Conservation (phyloP, 2,113 vertebrate species). For the Pardalotus punctatus region DNA sequence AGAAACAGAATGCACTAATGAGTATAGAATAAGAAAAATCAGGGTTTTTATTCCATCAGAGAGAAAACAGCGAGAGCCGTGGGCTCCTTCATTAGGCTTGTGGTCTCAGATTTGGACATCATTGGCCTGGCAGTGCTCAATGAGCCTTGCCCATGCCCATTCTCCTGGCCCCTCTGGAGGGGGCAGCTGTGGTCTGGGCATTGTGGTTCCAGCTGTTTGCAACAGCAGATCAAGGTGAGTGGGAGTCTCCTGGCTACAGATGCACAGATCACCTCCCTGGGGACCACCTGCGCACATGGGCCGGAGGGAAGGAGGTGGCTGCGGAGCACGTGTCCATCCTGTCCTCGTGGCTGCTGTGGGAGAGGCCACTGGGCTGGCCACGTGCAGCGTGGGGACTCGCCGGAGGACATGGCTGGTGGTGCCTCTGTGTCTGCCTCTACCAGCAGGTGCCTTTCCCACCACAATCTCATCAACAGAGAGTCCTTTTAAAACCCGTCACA, state of each 20-base stretch:
- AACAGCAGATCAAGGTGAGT: rapidly evolving
- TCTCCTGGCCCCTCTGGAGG: not conserved
- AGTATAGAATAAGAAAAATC: not conserved
- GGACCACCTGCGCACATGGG: not conserved
- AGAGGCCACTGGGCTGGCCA: not conserved
- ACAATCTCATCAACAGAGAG: not conserved
- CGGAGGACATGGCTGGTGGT: rapidly evolving
- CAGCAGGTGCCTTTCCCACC: not conserved
- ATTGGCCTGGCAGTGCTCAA: not conserved
- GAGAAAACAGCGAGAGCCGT: not conserved
- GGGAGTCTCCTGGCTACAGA: not conserved
- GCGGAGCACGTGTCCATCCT: rapidly evolving
- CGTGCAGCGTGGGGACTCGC: not conserved
- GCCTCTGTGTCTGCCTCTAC: not conserved
- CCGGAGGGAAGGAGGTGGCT: not conserved
- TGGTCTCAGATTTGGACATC: not conserved
- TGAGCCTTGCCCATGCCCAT: not conserved
- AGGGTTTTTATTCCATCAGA: not conserved
- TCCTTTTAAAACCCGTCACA: not conserved
- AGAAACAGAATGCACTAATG: not conserved
- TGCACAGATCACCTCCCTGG: rapidly evolving
- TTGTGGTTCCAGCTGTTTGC: rapidly evolving
- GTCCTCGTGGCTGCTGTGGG: rapidly evolving
- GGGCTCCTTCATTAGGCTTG: not conserved
- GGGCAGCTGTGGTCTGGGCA: rapidly evolving